Conservation (phyloP, 2,888 invertebrate species). For the Eutolmus rufibarbis region DNA sequence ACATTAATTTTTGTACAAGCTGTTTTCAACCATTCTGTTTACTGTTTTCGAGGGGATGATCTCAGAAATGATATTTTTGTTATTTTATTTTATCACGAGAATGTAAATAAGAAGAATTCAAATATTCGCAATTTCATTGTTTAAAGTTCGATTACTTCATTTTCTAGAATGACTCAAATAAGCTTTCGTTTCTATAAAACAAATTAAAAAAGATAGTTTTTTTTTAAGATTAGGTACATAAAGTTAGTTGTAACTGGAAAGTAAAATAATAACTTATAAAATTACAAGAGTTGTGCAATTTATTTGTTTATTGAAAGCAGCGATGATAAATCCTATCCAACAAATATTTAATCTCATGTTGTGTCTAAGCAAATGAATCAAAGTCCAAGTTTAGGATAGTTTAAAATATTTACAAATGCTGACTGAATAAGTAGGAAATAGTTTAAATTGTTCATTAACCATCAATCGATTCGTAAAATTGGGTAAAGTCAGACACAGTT, state of each 20-base stretch:
- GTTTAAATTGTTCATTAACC: background rate
- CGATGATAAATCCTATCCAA: background rate
- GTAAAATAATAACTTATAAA: too few relatives aligned
- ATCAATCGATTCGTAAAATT: background rate
- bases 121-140: background rate
- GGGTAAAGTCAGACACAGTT: background rate
- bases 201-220: background rate
- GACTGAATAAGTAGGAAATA: background rate
- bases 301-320: background rate
- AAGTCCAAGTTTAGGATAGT: background rate
- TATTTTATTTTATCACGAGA: background rate
- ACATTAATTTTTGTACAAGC: too few relatives aligned
- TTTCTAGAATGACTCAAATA: background rate
- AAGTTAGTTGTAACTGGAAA: too few relatives aligned
- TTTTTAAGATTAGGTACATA: background rate
- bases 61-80: background rate
- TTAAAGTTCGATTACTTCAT: background rate
- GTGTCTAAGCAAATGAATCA: background rate
- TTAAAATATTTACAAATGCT: background rate
- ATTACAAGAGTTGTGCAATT: background rate
- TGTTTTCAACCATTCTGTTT: background rate
- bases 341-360: background rate
- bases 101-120: background rate
- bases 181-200: background rate
- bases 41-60: background rate